Evolutionary conservation across 92 coral and sea anemone genomes (phyloP), one percentile per base, ranked within the genome.

Genomic region (Palythoa grandis): DNA sequence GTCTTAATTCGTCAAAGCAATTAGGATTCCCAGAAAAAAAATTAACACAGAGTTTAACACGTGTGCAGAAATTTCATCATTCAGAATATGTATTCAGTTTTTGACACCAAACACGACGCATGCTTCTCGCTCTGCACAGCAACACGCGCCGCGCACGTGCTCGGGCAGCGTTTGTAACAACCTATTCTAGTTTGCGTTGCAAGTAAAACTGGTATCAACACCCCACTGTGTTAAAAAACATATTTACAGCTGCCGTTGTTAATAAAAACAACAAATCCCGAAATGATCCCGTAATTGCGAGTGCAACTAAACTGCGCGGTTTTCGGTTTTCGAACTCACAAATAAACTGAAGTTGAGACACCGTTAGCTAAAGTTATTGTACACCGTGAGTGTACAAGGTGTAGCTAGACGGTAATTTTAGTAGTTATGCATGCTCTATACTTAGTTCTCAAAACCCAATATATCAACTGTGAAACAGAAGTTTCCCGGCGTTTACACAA

Each of bases 71-170:
- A 56, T 29, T 29, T 29, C 35, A 29, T 13, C 61, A 56, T 12
- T 56, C 3, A 56, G 3, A 12, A 56, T 56, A 12, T 12, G 8
- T 7, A 56, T 56, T 12, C 16, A 56, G 16, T 13, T 56, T 12
- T 56, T 16, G 61, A 56, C 19, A 56, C 61, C n/a, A 56, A 56
- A 16, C 19, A 56, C 61, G 19, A 12, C 61, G 4, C 19, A 56
- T 9, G 19, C 76, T 39, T 16, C 23, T 23, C 12, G 52, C 52
- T 37, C 11, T 40, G 11, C 48, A 23, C 74, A 70, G 11, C 19
- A 11, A 19, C 76, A 72, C 76, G 76, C 76, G 35, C 10, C 14
- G 25, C 12, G 17, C 76, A 72, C 76, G 76, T 72, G 76, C n/a
- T 40, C 52, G 35, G 48, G 76, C 35, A 29, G 35, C 1, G 35